Percentiles rank a stretch among this genome's conserved stretches.
phyloP scores from a whole-genome alignment of 2,113 vertebrate genomes.

The Struthio camelus region DNA sequence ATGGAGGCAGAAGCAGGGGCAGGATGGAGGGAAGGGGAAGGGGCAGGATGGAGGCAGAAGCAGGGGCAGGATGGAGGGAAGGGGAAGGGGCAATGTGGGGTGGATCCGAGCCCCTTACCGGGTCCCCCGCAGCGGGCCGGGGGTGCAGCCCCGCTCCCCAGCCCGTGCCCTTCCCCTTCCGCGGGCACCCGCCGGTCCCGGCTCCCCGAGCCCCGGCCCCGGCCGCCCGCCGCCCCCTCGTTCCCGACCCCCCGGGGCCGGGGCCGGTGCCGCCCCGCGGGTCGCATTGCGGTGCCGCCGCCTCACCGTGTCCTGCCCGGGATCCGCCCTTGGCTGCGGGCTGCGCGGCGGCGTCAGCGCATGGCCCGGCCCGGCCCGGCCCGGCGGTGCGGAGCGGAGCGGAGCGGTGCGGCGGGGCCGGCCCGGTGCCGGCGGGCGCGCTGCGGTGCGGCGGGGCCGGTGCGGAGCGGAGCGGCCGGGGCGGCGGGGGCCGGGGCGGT shows the following conservation, averaged over 20 bases:
- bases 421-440: neutral
- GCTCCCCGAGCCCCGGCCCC: neutral
- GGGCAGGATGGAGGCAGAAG: neutral
- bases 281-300: conserved; percentile 8
- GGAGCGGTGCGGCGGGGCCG: neutral
- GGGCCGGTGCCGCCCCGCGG: neutral
- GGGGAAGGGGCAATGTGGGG: neutral
- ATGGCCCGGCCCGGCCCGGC: neutral
- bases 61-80: neutral
- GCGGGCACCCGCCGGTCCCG: too few relatives aligned
- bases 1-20: neutral
- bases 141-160: too few relatives aligned
- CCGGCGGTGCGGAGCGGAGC: neutral
- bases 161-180: too few relatives aligned
- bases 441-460: neutral
- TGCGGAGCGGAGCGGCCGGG: neutral
- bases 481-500: neutral
- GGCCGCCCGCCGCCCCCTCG: neutral
- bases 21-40: neutral
- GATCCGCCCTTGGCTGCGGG: conserved; percentile 20
- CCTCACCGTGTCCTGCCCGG: conserved; percentile 4
- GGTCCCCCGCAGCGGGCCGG: too few relatives aligned
- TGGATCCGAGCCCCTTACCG: neutral
- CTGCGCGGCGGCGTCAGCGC: neutral
- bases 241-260: neutral